Percentiles rank a stretch among this genome's conserved stretches.
Conservation (phyloP, 2,888 invertebrate species). For the Pyrocoelia pectoralis region DNA sequence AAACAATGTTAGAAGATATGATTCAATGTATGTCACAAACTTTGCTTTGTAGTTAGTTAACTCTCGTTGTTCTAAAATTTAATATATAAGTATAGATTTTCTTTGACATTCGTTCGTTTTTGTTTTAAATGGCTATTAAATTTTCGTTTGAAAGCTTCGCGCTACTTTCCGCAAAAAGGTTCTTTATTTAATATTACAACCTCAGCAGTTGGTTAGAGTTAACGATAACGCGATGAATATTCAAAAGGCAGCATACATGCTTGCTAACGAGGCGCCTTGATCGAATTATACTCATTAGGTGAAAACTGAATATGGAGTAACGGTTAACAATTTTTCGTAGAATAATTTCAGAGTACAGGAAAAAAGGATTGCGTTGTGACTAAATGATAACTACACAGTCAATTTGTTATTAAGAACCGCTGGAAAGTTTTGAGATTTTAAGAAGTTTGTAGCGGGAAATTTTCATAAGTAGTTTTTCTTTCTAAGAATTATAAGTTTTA, state of each 20-base stretch:
- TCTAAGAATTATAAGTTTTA: constrained; percentile 25
- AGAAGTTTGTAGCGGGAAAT: constrained; percentile 25
- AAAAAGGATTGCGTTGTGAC: neutral
- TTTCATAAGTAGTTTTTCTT: constrained; percentile 28
- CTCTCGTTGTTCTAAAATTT: no score
- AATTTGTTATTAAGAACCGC: constrained; percentile 20
- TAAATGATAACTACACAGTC: neutral
- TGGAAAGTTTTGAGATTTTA: constrained; percentile 21
- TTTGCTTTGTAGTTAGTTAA: no score
- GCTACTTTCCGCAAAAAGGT: constrained; percentile 30
- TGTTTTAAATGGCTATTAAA: constrained; percentile 27
- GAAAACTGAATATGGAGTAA: constrained; percentile 20
- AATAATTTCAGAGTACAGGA: neutral
- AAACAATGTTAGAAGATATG: no score
- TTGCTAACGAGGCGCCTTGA: constrained; percentile 35
- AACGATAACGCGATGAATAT: constrained; percentile 36
- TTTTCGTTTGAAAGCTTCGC: constrained; percentile 30
- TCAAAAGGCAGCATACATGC: constrained; percentile 33
- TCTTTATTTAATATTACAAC: constrained; percentile 34
- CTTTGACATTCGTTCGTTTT: constrained; percentile 19
- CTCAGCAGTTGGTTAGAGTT: constrained; percentile 34
- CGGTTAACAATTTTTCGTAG: neutral
- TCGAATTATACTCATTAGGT: constrained; percentile 32
- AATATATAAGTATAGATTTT: neutral
- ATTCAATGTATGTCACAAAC: no score